Percentiles rank a stretch among this genome's conserved stretches.
Conservation (phyloP, 2,888 invertebrate species). For the Erannis defoliaria region DNA sequence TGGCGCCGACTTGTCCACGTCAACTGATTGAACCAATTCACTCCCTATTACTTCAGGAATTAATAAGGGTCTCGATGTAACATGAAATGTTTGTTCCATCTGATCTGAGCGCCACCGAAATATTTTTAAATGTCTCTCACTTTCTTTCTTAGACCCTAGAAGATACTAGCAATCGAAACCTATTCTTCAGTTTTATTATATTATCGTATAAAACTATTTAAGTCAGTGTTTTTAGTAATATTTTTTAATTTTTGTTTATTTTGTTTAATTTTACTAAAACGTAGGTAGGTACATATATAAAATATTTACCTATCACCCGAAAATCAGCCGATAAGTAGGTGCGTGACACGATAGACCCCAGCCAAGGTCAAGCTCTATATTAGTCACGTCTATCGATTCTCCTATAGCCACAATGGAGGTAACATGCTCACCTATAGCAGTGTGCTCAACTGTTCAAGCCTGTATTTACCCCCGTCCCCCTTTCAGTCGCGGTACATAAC, state of each 20-base stretch:
- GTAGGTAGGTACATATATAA: no score
- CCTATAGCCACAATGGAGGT: background rate
- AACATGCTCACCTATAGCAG: background rate
- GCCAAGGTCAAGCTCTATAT: constrained; percentile 19
- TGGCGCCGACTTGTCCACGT: background rate
- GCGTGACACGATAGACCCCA: constrained; percentile 12
- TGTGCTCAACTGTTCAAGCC: constrained; percentile 1
- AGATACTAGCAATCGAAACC: no score
- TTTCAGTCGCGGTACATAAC: background rate
- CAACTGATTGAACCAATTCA: background rate
- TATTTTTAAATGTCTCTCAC: no score
- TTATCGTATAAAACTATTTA: no score
- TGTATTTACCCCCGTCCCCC: background rate
- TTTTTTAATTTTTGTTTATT: no score
- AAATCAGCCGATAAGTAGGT: constrained; percentile 15
- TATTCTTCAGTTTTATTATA: no score
- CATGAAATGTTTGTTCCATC: no score
- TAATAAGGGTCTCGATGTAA: background rate
- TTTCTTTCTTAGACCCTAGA: no score
- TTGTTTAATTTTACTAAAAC: constrained; percentile 1
- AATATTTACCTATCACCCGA: background rate
- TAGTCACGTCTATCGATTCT: constrained; percentile 28
- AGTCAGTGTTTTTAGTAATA: no score
- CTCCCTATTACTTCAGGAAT: background rate
- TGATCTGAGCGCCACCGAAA: background rate